phyloP scores from a whole-genome alignment of 2,888 invertebrate genomes.

The Cantharis lateralis region DNA sequence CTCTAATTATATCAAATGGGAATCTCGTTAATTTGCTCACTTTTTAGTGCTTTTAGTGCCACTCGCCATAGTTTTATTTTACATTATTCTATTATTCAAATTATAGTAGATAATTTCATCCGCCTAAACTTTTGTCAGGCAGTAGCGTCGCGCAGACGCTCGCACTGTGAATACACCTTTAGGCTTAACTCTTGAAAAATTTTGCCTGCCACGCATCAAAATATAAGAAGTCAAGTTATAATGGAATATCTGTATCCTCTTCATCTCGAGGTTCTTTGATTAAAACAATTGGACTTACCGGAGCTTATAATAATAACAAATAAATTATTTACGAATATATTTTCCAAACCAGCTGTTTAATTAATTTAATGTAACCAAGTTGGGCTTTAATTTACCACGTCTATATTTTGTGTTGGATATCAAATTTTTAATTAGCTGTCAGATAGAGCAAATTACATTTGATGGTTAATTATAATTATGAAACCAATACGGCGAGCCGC shows the following conservation, averaged over 20 bases:
- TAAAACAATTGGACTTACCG: background rate
- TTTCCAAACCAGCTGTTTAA: background rate
- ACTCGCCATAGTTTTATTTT: too few relatives aligned
- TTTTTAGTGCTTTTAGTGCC: too few relatives aligned
- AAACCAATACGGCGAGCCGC: constrained; percentile 44
- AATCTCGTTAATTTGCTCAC: too few relatives aligned
- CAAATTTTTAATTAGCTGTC: constrained; percentile 55
- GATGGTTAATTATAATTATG: constrained; percentile 51
- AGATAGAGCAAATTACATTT: constrained; percentile 53
- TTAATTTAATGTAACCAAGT: constrained; percentile 8
- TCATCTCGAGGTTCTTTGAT: background rate
- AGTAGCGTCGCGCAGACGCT: too few relatives aligned
- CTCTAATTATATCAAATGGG: too few relatives aligned
- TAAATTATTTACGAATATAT: constrained; percentile 2
- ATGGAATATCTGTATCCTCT: background rate
- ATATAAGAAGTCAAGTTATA: background rate
- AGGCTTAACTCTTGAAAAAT: background rate
- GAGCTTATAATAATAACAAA: background rate
- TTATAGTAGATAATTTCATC: too few relatives aligned
- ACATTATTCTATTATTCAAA: too few relatives aligned
- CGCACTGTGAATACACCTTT: too few relatives aligned
- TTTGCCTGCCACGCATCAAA: background rate
- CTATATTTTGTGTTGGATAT: constrained; percentile 47
- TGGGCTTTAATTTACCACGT: constrained; percentile 30
- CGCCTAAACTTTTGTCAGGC: too few relatives aligned